phyloP scores from a whole-genome alignment of 2,888 invertebrate species.

The Parnassius smintheus region DNA sequence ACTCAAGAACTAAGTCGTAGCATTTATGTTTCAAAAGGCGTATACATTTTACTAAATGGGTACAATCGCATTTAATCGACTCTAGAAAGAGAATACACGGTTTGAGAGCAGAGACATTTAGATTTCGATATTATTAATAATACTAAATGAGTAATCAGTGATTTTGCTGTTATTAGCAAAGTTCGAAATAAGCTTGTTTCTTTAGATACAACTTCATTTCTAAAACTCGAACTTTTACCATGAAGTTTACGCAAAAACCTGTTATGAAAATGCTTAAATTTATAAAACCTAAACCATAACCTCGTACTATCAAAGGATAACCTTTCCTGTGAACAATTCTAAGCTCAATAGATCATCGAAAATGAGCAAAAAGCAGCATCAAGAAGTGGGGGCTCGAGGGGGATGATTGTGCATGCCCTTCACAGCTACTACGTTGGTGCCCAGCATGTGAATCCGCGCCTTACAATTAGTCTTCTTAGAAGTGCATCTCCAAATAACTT shows the following conservation, averaged over 20 bases:
- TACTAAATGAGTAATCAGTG: too few species aligned
- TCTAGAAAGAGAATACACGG: too few species aligned
- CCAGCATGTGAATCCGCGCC: slow-evolving; percentile 76
- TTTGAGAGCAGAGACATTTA: too few species aligned
- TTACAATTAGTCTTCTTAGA: slow-evolving; percentile 79
- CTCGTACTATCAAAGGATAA: neutral
- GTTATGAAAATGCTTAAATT: neutral
- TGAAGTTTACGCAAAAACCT: neutral
- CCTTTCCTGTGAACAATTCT: neutral
- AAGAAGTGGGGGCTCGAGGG: slow-evolving; percentile 59
- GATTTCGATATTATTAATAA: too few species aligned
- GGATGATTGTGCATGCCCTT: slow-evolving; percentile 79
- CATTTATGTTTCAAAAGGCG: too few species aligned
- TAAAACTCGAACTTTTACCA: too few species aligned
- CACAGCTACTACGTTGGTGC: slow-evolving; percentile 71
- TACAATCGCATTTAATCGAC: too few species aligned
- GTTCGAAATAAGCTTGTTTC: too few species aligned
- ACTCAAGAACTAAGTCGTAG: too few species aligned
- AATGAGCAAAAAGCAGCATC: slow-evolving; percentile 31
- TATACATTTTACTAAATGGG: neutral
- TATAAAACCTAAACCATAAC: slow-evolving; percentile 3
- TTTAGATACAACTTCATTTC: too few species aligned
- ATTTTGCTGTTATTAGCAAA: too few species aligned
- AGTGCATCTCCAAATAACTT: slow-evolving; percentile 78
- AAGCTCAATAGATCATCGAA: slow-evolving; percentile 24